phyloP scores from a whole-genome alignment of 2,113 vertebrate genomes.

The Pagrus major region DNA sequence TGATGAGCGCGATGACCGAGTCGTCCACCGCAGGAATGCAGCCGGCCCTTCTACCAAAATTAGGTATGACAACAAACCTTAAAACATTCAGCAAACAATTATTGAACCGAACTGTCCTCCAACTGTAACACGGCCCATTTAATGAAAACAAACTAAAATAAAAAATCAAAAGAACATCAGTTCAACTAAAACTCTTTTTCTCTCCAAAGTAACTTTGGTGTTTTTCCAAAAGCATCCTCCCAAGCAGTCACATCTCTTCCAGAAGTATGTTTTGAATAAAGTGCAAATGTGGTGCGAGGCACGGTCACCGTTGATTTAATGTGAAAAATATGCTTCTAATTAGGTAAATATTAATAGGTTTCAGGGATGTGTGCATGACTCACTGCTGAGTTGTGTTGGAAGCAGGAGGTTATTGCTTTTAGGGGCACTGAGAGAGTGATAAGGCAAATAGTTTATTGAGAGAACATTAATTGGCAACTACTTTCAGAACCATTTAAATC shows the following conservation, averaged over 20 bases:
- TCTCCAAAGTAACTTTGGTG: conserved; percentile 14
- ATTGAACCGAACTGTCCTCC: conserved; percentile 25
- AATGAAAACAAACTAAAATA: conserved; percentile 28
- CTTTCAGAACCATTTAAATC: neutral
- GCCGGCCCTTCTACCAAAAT: conserved; percentile 48
- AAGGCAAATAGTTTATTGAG: neutral
- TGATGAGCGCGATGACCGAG: conserved; percentile 40
- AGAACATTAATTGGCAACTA: neutral
- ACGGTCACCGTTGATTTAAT: conserved; percentile 12
- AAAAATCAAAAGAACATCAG: neutral
- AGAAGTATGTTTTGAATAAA: conserved; percentile 66
- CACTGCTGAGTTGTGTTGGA: fast-evolving
- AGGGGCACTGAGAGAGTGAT: neutral
- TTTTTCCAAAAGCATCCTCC: conserved; percentile 38
- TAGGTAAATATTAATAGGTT: conserved; percentile 34
- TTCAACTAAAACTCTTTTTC: conserved; percentile 4
- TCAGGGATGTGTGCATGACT: neutral
- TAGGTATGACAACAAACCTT: conserved; percentile 61
- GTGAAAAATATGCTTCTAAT: conserved; percentile 40
- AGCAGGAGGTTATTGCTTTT: neutral
- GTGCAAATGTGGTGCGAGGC: conserved; percentile 34
- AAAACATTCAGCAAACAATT: conserved; percentile 59
- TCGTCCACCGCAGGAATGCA: conserved; percentile 58
- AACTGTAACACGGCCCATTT: neutral
- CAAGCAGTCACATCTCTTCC: conserved; percentile 26